Conservation (phyloP, 2,888 invertebrate genomes). For the Drosophila paracracens region DNA sequence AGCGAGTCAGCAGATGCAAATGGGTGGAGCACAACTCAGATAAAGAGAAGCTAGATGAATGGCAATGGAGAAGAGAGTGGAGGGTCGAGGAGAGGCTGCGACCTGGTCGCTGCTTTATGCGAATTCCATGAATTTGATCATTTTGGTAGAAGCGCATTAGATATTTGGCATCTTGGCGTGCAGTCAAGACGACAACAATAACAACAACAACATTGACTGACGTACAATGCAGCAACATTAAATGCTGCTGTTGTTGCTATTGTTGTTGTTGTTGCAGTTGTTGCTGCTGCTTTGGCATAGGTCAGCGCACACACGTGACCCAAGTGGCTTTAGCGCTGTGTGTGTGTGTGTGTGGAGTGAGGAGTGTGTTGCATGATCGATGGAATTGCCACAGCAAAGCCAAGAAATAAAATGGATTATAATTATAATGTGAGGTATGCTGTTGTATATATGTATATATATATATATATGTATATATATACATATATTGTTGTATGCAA, state of each 20-base stretch:
- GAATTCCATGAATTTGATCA: conserved; percentile 82
- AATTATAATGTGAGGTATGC: conserved; percentile 66
- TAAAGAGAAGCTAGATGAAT: conserved; percentile 18
- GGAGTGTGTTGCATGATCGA: conserved; percentile 63
- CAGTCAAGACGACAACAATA: conserved; percentile 40
- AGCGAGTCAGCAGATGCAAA: conserved; percentile 57
- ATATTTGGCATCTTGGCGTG: conserved; percentile 77
- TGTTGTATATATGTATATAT: conserved; percentile 32
- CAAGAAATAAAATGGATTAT: conserved; percentile 76
- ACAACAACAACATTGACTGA: conserved; percentile 60
- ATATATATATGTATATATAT: neutral
- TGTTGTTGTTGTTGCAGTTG: conserved; percentile 31
- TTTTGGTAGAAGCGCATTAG: conserved; percentile 78
- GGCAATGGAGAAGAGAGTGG: neutral
- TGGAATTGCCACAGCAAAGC: conserved; percentile 69
- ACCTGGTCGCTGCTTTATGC: conserved; percentile 64
- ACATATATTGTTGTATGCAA: neutral
- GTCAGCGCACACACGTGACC: conserved; percentile 83
- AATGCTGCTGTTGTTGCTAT: conserved; percentile 21
- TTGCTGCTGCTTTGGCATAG: conserved; percentile 58
- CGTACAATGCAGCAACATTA: conserved; percentile 67
- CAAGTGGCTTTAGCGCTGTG: conserved; percentile 23
- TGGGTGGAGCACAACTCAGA: conserved; percentile 51
- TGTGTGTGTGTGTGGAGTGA: conserved; percentile 7
- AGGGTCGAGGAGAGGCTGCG: conserved; percentile 16